Base-by-base conservation (phyloP, 2,113 vertebrate species). In the Lutjanus erythropterus region DNA sequence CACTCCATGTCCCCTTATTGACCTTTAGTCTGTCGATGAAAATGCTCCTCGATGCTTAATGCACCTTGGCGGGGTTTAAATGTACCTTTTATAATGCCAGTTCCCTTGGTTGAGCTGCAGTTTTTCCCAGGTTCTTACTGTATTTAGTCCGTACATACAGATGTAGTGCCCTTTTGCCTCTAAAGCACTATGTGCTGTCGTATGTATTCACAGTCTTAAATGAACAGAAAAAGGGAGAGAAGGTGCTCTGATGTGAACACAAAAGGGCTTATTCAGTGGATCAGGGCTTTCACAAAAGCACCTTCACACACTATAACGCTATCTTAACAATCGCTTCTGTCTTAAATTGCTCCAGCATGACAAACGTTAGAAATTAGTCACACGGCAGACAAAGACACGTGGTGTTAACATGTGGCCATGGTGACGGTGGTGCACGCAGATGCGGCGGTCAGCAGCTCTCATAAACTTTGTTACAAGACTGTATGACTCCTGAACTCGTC, bases 1-100 rank as follows among this genome's bases (percentile, higher is more conserved):
- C 78, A 82, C 82, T 88, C 85, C 87, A 86, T 87, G 89, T 89
- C 89, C 88, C 82, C 86, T 83, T 85, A 84, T 80, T 92, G 91
- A 87, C 92, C 89, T 92, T 93, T 90, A 80, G 73, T 86, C 86
- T 81, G 83, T 84, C 75, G 75, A 88, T 91, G 74, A 78, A 86
- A 90, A 87, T 73, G 84, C 56, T 80, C 71, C 83, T 79, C 6
- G 62, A 79, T 92, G 77, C 80, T 75, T 88, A 83, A 91, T 80
- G 83, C 72, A 73, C 79, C 70, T 85, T 76, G 84, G 81, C 69
- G 27, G 49, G 58, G 72, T 72, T 75, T 78, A 78, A 86, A 88
- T 74, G 76, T 60, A 84, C 67, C 55, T 83, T 88, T 87, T 75
- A 86, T 88, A 86, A 84, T 69, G 80, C 66, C 78, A 46, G 56